Base-by-base conservation (phyloP, 2,797 vertebrate genomes). In the Paratrypauchen microcephalus region DNA sequence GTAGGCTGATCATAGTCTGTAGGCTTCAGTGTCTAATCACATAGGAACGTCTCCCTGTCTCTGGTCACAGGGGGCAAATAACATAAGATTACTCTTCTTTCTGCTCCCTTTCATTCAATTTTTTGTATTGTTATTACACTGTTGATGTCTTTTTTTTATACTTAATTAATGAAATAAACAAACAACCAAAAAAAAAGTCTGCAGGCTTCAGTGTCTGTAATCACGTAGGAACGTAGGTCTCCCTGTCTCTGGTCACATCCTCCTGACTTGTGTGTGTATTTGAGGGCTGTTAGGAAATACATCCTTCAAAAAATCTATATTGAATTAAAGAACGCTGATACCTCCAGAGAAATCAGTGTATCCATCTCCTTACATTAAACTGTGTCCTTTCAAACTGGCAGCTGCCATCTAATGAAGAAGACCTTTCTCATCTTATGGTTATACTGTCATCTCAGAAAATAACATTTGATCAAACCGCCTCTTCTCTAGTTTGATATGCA, bases 361-460 rank as follows among this genome's bases (percentile, higher is more conserved):
- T 66, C 72, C 71, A 64, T 66, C 74, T 66, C 66, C 73, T 68
- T 19, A 15, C 66, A 66, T 78, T 77, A 66, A 84, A 81, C 70
- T 65, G 30, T 84, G 78, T 89, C 79, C 71, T 85, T 86, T 84
- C 69, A 85, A 87, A 87, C 83, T 88, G 82, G 83, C 79, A 85
- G 68, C 72, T 78, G 72, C 62, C 4, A 4, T 71, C 66, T 86
- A 79, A 88, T 82, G 68, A 85, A 75, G 64, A 64, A 1, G 55
- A 70, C 70, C 45, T 50, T 32, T 21, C 48, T 72, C 4, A 74
- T 65, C 66, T 58, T 26, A 70, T 76, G 56, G 62, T 47, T 71
- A 6, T 48, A 74, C 79, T 65, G 74, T 69, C 76, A 75, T 84
- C 78, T 83, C 66, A 71, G 81, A 79, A 85, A 86, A 84, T 87